phyloP scores from a whole-genome alignment of 2,113 vertebrate species.

The Microtus montanus region DNA sequence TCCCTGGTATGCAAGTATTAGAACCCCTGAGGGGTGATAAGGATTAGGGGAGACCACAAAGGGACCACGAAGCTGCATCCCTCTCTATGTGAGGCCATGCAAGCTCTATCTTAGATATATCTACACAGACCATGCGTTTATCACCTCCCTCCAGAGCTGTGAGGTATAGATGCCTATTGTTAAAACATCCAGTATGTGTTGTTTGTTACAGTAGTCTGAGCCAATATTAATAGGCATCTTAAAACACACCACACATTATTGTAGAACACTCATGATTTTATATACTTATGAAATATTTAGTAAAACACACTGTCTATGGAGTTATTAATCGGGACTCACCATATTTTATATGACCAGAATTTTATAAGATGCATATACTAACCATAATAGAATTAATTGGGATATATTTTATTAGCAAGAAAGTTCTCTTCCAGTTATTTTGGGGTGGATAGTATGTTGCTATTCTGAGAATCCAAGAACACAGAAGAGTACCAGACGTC shows the following conservation, averaged over 20 bases:
- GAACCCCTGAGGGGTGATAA: too few species aligned
- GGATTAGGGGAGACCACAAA: too few species aligned
- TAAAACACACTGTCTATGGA: not conserved
- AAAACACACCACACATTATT: not conserved
- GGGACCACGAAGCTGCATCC: not conserved
- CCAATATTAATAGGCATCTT: not conserved
- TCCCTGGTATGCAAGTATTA: not conserved
- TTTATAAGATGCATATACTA: not conserved
- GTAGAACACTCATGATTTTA: not conserved
- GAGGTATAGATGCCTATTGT: not conserved
- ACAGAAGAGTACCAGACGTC: not conserved
- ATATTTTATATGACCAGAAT: not conserved
- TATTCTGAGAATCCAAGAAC: not conserved
- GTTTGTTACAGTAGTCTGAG: not conserved
- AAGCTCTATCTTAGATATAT: not conserved
- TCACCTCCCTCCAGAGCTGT: not conserved
- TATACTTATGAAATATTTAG: not conserved
- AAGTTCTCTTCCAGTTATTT: not conserved
- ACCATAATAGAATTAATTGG: not conserved
- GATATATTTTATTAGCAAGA: not conserved
- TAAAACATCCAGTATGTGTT: not conserved
- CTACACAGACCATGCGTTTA: not conserved
- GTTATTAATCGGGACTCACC: not conserved
- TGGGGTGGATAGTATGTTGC: not conserved
- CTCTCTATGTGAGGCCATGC: not conserved